Evolutionary conservation across 2,113 vertebrate genomes (phyloP).

Genomic region (Phylloscopus trochilus): DNA sequence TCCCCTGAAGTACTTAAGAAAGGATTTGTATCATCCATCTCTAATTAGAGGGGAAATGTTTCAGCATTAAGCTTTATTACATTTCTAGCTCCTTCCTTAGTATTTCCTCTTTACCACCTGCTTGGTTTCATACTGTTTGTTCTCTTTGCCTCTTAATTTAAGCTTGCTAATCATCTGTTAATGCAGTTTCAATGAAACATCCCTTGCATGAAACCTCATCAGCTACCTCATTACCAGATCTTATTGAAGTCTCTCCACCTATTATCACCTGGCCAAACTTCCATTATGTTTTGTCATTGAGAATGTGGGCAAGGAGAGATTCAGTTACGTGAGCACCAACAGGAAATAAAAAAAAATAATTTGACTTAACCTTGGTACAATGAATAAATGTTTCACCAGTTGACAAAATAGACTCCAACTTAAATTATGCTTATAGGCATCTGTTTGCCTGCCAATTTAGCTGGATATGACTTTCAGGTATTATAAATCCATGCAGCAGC

Average conservation of each 20-base stretch:
- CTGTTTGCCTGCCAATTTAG: not conserved
- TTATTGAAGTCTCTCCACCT: constrained; percentile 21
- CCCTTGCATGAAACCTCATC: constrained; percentile 36
- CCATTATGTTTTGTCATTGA: constrained; percentile 33
- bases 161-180: constrained; percentile 45
- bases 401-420: not conserved
- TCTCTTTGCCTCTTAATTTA: constrained; percentile 30
- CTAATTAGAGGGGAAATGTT: constrained; percentile 18
- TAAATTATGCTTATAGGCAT: not conserved
- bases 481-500: not conserved
- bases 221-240: constrained; percentile 33
- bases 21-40: not conserved
- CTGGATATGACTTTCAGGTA: not conserved
- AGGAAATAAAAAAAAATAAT: not conserved
- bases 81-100: constrained; percentile 4
- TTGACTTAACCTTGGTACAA: not conserved
- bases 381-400: not conserved
- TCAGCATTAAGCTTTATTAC: not conserved
- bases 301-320: not conserved
- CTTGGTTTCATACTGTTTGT: constrained; percentile 19
- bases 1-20: not conserved
- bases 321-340: not conserved
- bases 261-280: constrained; percentile 19
- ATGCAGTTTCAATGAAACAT: constrained; percentile 23
- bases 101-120: constrained; percentile 18